Evolutionary conservation across 2,888 invertebrate genomes (phyloP), one percentile per base, ranked within the genome.

Genomic region (Eupithecia vulgata): DNA sequence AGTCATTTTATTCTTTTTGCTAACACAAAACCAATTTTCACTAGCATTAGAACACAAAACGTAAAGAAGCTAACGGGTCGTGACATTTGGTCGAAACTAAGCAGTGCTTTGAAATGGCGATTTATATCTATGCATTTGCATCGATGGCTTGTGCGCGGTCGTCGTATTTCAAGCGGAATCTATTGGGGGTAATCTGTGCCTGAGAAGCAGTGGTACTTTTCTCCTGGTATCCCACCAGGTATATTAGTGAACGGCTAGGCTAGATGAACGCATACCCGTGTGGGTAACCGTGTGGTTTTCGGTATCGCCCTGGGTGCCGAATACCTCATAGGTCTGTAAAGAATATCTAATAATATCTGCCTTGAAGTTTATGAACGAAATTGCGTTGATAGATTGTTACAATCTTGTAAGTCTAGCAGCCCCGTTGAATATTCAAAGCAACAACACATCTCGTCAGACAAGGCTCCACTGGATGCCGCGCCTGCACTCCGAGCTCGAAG

Each of bases 401-500:
- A 42, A 17, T 30, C 10, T 61, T n/a, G 21, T 15, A 35, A 48
- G n/a, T 21, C 66, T 94, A 97, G 93, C 97, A 97, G 21, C 97
- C 97, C 82, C 97, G 96, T 86, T 98, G 98, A 80, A 97, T 94
- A 89, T 98, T 97, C 76, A 99, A 95, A 67, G 98, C 95, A 78
- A 96, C 95, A 73, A 99, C 96, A 73, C 97, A 97, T 85, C 97
- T 97, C 73, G 96, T 96, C 78, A 99, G 96, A 87, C 97, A 96
- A 21, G 95, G 90, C 75, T 96, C 96, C 0, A 97, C 97, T 81
- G 97, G 97, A 72, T 97, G 95, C 74, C 97, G 96, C 8, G 97
- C 97, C 79, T 95, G 95, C 75, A 98, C 95, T 5, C 98, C 98
- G 64, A 98, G 95, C 79, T 96, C 96, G 91, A 99, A 99, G 1